Base-by-base conservation (phyloP, 2,797 vertebrate species). In the Diplodus sargus region DNA sequence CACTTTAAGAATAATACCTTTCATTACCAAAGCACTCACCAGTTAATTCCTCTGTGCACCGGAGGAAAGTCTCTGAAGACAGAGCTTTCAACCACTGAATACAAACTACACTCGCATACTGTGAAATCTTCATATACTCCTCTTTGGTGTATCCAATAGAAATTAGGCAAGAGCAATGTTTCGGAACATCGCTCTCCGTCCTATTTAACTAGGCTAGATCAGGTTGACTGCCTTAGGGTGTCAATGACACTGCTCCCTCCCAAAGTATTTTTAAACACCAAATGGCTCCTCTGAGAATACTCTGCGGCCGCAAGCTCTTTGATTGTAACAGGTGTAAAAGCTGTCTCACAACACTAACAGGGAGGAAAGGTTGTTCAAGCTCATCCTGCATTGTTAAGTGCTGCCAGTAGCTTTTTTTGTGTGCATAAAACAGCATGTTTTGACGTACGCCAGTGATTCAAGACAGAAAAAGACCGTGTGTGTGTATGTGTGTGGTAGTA, bases 221-320 rank as follows among this genome's bases (percentile, higher is more conserved):
- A 80, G 83, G 82, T 78, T 52, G 77, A 85, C 64, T 52, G 89
- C 92, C 91, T 76, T 0, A 78, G 84, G 93, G 86, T 78, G 81
- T 82, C 86, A 88, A 85, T 89, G 92, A 92, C 86, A 85, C 59
- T 68, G 72, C 63, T 81, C 82, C 85, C 85, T 86, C 76, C 79
- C 65, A 85, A 91, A 92, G 90, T 94, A 94, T 94, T 94, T 95
- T 94, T 93, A 94, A 90, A 91, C 76, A 68, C 78, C 83, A 89
- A 90, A 93, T 81, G 81, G 87, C 89, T 88, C 94, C 90, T 57
- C 56, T 85, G 89, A 87, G 90, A 87, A 75, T 82, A 70, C 64
- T 56, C 69, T n/a, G 65, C 53, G 70, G 79, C 89, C 88, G 67
- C 34, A 22, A 87, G 87, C 88, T 56, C 72, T 89, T 88, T 54